phyloP scores from a whole-genome alignment of 2,113 vertebrate species.

The Cnemophilus loriae region DNA sequence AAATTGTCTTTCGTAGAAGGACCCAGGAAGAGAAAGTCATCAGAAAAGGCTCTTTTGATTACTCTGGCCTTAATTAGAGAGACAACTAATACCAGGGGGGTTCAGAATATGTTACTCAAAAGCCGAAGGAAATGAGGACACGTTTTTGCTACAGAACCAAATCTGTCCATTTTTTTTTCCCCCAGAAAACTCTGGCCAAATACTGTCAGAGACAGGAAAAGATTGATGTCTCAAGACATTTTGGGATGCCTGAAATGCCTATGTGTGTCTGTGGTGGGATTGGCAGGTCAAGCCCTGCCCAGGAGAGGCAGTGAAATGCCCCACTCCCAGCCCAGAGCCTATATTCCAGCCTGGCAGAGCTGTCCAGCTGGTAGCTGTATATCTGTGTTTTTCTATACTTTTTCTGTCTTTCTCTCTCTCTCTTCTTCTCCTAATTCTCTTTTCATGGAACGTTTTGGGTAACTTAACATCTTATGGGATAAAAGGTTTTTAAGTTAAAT shows the following conservation, averaged over 20 bases:
- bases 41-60: not conserved
- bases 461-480: not conserved
- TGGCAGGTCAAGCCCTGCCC: not conserved
- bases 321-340: not conserved
- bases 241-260: not conserved
- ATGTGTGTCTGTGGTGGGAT: not conserved
- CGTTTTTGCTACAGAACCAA: not conserved
- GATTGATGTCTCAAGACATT: not conserved
- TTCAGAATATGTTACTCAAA: not conserved
- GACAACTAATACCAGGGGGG: not conserved
- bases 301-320: not conserved
- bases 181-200: not conserved
- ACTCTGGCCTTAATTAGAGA: not conserved
- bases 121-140: not conserved
- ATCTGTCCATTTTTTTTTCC: not conserved
- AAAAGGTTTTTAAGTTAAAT: not conserved
- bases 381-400: not conserved
- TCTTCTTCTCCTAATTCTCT: not conserved
- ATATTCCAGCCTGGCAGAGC: not conserved
- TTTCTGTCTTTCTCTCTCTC: not conserved
- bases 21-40: not conserved
- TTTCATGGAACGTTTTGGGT: fast-evolving
- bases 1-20: not conserved
- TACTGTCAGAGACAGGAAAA: not conserved
- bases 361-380: not conserved